Percentiles rank a stretch among this genome's conserved stretches.
phyloP scores from a whole-genome alignment of 2,888 invertebrate species.

The Macaria notata region DNA sequence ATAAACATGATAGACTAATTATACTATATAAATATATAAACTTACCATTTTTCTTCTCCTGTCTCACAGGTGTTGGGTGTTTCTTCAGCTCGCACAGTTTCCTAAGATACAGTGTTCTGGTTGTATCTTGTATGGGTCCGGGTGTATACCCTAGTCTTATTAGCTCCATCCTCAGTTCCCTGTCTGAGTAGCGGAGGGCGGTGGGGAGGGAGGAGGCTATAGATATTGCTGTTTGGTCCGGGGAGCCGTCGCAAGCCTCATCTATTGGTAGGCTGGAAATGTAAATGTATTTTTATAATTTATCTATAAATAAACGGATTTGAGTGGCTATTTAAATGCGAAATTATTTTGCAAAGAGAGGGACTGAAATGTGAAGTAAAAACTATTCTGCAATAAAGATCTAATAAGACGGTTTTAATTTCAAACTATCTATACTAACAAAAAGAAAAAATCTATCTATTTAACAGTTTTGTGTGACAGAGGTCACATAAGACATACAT shows the following conservation, averaged over 20 bases:
- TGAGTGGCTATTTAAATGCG: neutral
- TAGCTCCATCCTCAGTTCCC: constrained; percentile 84
- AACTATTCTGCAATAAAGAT: too few species aligned
- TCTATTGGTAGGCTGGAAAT: constrained; percentile 61
- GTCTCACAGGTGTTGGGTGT: constrained; percentile 42
- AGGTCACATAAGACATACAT: too few species aligned
- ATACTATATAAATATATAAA: constrained; percentile 13
- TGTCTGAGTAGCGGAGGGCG: constrained; percentile 79
- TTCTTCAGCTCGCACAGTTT: constrained; percentile 84
- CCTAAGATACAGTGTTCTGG: constrained; percentile 89
- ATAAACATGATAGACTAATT: too few species aligned
- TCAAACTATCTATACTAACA: neutral
- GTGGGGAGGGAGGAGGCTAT: constrained; percentile 82
- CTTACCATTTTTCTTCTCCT: constrained; percentile 54
- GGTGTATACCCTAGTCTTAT: constrained; percentile 85
- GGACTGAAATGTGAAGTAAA: too few species aligned
- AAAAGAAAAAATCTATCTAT: neutral
- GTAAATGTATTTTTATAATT: neutral
- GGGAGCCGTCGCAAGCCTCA: constrained; percentile 50
- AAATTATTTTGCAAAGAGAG: too few species aligned
- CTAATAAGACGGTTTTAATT: neutral
- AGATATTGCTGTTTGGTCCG: constrained; percentile 66
- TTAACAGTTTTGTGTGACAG: too few species aligned
- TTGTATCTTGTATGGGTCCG: constrained; percentile 91
- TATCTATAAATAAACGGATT: neutral